phyloP scores from a whole-genome alignment of 2,113 vertebrate genomes.

The Spizaetus ornatus region DNA sequence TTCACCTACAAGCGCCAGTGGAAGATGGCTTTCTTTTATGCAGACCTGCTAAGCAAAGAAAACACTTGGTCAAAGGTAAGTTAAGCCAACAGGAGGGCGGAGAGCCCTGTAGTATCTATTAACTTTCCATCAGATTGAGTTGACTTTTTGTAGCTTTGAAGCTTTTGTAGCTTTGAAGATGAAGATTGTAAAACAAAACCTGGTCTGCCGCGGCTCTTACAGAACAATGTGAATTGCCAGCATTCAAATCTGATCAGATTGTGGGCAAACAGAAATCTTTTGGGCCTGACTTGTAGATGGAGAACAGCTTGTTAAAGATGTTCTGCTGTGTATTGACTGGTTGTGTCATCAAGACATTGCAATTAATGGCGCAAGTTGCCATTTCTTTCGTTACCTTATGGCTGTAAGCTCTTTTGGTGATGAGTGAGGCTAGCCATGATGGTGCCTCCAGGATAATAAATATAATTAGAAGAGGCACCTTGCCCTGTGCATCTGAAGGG shows the following conservation, averaged over 20 bases:
- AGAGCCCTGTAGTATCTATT: not conserved
- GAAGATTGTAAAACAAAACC: not conserved
- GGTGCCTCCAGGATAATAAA: not conserved
- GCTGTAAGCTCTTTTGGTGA: not conserved
- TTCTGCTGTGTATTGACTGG: not conserved
- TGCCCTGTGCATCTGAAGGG: not conserved
- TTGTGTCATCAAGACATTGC: not conserved
- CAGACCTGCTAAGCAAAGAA: constrained; percentile 95
- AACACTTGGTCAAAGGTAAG: constrained; percentile 95
- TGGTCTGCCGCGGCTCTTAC: not conserved
- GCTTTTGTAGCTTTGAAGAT: not conserved
- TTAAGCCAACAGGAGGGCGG: not conserved
- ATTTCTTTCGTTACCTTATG: not conserved
- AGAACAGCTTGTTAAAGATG: not conserved
- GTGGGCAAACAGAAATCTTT: not conserved
- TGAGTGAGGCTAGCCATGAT: not conserved
- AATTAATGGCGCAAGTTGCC: not conserved
- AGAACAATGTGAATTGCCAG: not conserved
- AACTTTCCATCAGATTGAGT: not conserved
- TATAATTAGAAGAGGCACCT: not conserved
- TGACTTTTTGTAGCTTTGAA: not conserved
- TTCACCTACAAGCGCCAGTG: constrained; percentile 95
- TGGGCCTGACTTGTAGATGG: not conserved
- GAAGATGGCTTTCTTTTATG: constrained; percentile 98
- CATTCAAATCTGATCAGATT: not conserved